A percentile compares a stretch with the other conserved stretches of the same genome.
Evolutionary conservation across 2,797 vertebrate species (phyloP).

Genomic region (Tokudaia tokunoshimensis): DNA sequence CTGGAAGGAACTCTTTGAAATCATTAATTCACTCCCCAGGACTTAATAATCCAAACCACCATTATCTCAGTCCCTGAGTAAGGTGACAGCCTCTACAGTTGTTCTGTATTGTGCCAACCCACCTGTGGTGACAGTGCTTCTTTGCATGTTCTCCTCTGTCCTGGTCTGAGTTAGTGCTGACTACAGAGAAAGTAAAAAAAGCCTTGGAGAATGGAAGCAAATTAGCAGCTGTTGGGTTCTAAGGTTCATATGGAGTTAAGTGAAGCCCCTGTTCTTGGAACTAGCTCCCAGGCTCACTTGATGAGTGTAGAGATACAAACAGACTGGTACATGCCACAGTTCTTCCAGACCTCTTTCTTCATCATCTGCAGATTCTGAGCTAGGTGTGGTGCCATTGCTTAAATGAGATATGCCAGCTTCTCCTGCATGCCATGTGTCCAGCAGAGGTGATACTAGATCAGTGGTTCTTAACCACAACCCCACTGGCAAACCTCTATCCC

Average conservation of each 20-base stretch:
- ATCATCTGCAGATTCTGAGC: background rate
- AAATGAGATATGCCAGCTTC: background rate
- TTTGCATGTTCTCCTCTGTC: background rate
- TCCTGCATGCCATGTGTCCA: background rate
- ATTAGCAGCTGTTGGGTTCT: background rate
- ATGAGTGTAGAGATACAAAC: background rate
- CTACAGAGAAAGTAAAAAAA: background rate
- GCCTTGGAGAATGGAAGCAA: background rate
- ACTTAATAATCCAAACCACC: background rate
- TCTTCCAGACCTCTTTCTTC: background rate
- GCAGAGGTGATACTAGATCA: background rate
- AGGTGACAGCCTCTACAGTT: background rate
- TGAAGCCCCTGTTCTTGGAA: accelerated
- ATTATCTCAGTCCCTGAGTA: background rate
- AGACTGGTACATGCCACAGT: background rate
- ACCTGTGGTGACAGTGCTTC: background rate
- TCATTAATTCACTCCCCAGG: background rate
- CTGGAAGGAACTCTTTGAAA: background rate
- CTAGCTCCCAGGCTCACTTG: background rate
- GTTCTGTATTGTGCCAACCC: background rate
- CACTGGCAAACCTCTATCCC: background rate
- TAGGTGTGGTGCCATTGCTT: background rate
- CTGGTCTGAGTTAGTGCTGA: background rate
- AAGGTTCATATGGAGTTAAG: background rate
- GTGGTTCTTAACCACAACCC: background rate